These are phyloP conservation scores for Drosophila limbata DNA, from an alignment of 2,888 invertebrate species.

Conservation along the genomic window DNA sequence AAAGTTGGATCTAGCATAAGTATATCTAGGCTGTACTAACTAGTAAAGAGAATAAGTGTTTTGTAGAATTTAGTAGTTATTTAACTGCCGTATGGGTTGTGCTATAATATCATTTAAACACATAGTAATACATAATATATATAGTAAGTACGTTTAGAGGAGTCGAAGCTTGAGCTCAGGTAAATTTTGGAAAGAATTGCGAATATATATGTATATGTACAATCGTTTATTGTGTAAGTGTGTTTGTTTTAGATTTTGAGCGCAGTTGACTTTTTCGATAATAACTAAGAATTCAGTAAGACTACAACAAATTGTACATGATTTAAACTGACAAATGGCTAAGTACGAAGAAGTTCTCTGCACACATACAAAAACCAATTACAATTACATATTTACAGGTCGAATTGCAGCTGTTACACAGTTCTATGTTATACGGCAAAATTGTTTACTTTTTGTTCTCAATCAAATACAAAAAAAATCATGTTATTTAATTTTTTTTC, in stretches of 20 bases:
- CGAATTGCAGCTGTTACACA: constrained; percentile 56
- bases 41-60: constrained; percentile 33
- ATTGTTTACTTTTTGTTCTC: constrained; percentile 14
- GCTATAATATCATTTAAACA: constrained; percentile 32
- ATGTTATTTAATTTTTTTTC: constrained; percentile 36
- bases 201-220: constrained; percentile 25
- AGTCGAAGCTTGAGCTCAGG: constrained; percentile 47
- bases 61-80: constrained; percentile 28
- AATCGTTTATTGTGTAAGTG: constrained; percentile 20
- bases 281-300: constrained; percentile 50
- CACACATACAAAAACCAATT: constrained; percentile 64
- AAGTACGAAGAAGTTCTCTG: constrained; percentile 54
- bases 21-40: constrained; percentile 10
- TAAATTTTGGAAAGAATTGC: constrained; percentile 29
- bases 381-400: constrained; percentile 61
- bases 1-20: constrained; percentile 16
- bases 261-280: constrained; percentile 33
- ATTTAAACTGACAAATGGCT: constrained; percentile 49
- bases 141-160: constrained; percentile 32
- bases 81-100: constrained; percentile 31
- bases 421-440: constrained; percentile 26
- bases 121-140: constrained; percentile 24
- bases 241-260: constrained; percentile 42
- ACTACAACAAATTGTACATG: constrained; percentile 56
- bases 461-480: constrained; percentile 56